Evolutionary conservation across 2,888 invertebrate genomes (phyloP).

Genomic region (Biston stratarius): DNA sequence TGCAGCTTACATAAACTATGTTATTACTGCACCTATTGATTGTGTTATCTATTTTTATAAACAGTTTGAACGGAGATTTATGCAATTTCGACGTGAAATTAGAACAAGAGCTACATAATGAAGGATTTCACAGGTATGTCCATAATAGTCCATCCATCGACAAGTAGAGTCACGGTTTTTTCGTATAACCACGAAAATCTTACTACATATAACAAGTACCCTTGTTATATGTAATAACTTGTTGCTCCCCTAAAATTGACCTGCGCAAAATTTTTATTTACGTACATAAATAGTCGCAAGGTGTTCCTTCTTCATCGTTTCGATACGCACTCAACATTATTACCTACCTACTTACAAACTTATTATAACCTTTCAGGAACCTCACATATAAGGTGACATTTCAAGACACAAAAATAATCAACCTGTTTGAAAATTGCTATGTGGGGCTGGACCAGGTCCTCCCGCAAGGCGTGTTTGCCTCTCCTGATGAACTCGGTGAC

Average conservation of each 20-base stretch:
- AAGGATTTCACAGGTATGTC: constrained; percentile 76
- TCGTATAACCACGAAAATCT: not conserved
- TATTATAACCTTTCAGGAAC: constrained; percentile 61
- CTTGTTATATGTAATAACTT: no score
- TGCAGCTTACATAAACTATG: constrained; percentile 16
- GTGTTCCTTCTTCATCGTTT: not conserved
- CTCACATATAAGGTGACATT: constrained; percentile 67
- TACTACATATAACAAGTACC: no score
- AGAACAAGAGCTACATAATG: constrained; percentile 62
- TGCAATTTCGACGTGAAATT: constrained; percentile 69
- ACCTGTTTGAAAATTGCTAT: constrained; percentile 60
- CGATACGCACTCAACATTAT: not conserved
- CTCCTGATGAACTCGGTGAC: constrained; percentile 71
- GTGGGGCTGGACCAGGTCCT: constrained; percentile 68
- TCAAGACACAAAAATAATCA: constrained; percentile 46
- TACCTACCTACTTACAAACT: not conserved
- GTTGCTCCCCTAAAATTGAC: no score
- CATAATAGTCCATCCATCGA: not conserved
- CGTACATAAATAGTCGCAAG: not conserved
- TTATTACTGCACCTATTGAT: constrained; percentile 23
- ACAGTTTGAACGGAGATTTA: constrained; percentile 47
- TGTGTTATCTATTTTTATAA: constrained; percentile 38
- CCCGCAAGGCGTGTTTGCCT: constrained; percentile 70
- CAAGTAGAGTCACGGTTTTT: not conserved
- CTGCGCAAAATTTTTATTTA: not conserved